phyloP scores from a whole-genome alignment of 2,113 vertebrate genomes.

The Chaetorhynchus papuensis region DNA sequence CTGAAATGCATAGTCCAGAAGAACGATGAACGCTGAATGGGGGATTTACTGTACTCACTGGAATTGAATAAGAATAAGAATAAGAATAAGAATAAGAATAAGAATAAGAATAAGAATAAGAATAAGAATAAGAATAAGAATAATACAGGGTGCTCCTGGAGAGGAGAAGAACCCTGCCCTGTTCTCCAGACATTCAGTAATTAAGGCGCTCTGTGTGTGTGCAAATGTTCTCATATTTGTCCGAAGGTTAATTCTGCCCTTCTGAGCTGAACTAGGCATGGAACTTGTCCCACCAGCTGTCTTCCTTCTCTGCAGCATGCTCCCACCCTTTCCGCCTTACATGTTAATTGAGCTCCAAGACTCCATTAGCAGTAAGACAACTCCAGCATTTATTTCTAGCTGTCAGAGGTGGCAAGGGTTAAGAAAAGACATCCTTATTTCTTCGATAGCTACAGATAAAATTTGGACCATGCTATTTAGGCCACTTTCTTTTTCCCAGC shows the following conservation, averaged over 20 bases:
- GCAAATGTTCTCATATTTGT: not conserved
- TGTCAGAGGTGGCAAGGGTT: slow-evolving; percentile 22
- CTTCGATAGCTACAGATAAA: slow-evolving; percentile 1
- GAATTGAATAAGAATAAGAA: not conserved
- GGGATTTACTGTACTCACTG: not conserved
- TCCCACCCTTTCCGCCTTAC: not conserved
- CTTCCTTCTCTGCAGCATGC: not conserved
- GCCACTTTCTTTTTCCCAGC: slow-evolving; percentile 49
- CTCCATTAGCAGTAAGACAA: not conserved
- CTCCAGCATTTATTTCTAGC: not conserved
- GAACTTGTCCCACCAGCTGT: not conserved
- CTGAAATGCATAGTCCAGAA: not conserved
- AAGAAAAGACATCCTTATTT: slow-evolving; percentile 26
- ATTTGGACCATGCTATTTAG: slow-evolving; percentile 43
- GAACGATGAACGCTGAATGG: not conserved
- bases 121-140: not conserved
- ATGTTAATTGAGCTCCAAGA: not conserved
- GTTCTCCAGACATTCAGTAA: not conserved
- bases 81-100: slow-evolving; percentile 26
- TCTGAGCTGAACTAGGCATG: not conserved
- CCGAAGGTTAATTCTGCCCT: not conserved
- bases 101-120: not conserved
- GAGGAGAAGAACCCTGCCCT: not conserved
- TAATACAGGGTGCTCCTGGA: not conserved
- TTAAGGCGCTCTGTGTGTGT: rapidly evolving